Evolutionary conservation across 2,888 invertebrate species (phyloP), one percentile per base, ranked within the genome.

Genomic region (Drosophila pseudotalamancana): DNA sequence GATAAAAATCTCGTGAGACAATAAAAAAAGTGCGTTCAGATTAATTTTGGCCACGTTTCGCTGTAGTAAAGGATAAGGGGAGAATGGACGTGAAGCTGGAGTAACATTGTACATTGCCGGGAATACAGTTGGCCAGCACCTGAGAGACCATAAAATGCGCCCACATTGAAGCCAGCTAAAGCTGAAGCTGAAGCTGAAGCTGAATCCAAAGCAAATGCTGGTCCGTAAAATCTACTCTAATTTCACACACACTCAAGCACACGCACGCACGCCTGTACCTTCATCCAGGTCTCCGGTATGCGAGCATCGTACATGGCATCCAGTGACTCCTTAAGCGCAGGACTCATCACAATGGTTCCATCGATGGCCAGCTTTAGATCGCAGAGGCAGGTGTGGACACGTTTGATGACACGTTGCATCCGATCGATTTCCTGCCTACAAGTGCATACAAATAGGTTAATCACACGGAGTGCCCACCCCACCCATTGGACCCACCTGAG

Each of bases 271-370:
- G 39, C n/a, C 53, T 82, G 70, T 80, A 95, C 96, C 94, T 97
- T 98, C 86, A 95, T 94, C 98, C 99, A 99, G 63, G 94, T 94
- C 62, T 95, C 95, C 0, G 99, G 99, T 73, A 99, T 97, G 66
- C 98, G 93, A 1, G 98, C 98, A 90, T 99, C 98, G 89, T 97
- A 98, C 97, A 99, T 98, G 11, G 98, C 96, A 90, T 99, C 98
- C 29, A 99, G 92, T 0, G 98, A 96, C 77, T 96, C 96, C 64
- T 97, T 93, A 25, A 99, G 92, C 18, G 94, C 95, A 89, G 97
- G 97, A 87, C 97, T 98, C 98, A 99, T 99, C 21, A 99, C 96
- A 79, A 99, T 98, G 0, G 98, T 98, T 27, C 99, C 99, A 88
- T 99, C 98, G 70, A 99, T 98, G 11, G 99, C 99, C 68, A 98